Conservation (phyloP, 2,888 invertebrate species). For the Epirrita christyi region DNA sequence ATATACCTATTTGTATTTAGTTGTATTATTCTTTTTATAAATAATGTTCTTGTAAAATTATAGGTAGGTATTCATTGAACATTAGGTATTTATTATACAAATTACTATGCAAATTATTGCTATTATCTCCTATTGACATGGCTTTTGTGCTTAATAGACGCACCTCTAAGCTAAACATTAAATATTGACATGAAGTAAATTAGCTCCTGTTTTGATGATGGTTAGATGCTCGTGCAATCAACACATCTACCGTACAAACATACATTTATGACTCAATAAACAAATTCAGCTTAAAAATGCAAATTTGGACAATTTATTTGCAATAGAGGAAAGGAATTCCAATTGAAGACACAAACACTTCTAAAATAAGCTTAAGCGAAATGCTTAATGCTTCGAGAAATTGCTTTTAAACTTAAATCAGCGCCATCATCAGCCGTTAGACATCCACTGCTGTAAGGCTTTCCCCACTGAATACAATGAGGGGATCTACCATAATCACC, state of each 20-base stretch:
- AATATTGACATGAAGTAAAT: constrained; percentile 36
- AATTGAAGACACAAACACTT: constrained; percentile 6
- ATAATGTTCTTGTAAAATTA: too few species aligned
- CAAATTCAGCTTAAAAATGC: constrained; percentile 7
- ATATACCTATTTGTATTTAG: too few species aligned
- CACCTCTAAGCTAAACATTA: constrained; percentile 32
- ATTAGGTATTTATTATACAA: constrained; percentile 22
- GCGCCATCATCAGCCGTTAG: too few species aligned
- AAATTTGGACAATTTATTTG: constrained; percentile 16
- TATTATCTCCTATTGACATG: constrained; percentile 38
- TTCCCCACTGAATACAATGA: too few species aligned
- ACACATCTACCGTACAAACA: constrained; percentile 33
- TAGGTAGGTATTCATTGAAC: not conserved
- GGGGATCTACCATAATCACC: too few species aligned
- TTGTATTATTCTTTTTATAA: too few species aligned
- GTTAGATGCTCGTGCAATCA: constrained; percentile 30
- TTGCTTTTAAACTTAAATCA: too few species aligned
- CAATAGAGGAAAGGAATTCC: constrained; percentile 10
- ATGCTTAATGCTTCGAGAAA: not conserved
- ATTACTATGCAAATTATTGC: constrained; percentile 35
- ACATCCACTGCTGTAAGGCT: too few species aligned
- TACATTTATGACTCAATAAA: constrained; percentile 25
- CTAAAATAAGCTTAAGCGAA: not conserved
- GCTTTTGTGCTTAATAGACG: constrained; percentile 34
- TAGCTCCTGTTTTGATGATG: constrained; percentile 37